Conservation (phyloP, 1,140 invertebrate species). For the Trinorchestia longiramus region DNA sequence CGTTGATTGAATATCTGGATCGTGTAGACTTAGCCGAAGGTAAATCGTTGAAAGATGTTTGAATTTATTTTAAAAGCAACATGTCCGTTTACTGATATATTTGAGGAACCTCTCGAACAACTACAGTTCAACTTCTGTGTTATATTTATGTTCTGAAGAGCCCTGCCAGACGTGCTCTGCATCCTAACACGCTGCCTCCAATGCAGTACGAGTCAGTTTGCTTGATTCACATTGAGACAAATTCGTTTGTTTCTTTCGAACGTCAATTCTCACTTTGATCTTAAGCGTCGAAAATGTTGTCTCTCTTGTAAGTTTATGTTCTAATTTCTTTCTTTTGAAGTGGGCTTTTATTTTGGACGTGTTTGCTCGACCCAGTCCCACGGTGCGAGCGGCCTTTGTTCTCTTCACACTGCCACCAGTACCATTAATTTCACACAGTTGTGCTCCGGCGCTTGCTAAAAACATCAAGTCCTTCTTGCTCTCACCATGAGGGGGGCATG, state of each 20-base stretch:
- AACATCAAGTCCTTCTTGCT: neutral
- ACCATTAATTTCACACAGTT: neutral
- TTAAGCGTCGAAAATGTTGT: neutral
- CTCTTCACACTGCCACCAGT: neutral
- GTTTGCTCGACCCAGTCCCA: neutral
- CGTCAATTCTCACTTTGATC: neutral
- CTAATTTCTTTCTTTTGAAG: neutral
- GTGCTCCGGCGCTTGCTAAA: neutral
- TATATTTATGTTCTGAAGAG: neutral
- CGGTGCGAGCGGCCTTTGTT: neutral
- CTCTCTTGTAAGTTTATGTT: neutral
- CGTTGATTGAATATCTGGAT: neutral
- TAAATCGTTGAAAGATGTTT: neutral
- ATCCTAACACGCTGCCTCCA: neutral
- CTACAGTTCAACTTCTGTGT: neutral
- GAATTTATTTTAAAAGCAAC: neutral
- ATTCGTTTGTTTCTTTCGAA: neutral
- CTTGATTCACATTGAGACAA: neutral
- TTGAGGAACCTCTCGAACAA: neutral
- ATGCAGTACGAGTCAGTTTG: neutral
- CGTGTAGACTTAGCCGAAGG: neutral
- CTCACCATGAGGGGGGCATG: neutral
- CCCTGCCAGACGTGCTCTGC: neutral
- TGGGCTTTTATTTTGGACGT: neutral
- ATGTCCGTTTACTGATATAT: neutral